Evolutionary conservation across 2,113 vertebrate species (phyloP), one percentile per base, ranked within the genome.

Genomic region (Prionailurus viverrinus): DNA sequence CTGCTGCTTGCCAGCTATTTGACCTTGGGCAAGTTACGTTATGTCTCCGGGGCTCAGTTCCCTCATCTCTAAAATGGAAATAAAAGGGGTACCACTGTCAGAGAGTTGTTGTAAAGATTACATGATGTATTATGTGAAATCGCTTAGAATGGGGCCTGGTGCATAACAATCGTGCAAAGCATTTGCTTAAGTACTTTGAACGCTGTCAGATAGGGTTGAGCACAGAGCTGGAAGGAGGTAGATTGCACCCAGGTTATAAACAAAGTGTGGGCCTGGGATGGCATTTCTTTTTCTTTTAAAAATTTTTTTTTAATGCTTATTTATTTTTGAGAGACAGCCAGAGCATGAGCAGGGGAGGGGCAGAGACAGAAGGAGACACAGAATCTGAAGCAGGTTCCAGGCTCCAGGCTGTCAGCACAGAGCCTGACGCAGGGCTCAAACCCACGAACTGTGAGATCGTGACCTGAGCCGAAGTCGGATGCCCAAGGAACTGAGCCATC

Each of bases 11-110:
- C 5, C 12, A 92, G 63, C 10, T 63, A 3, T 73, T 92, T 84
- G 29, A 79, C 12, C 33, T 71, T 48, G 13, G 31, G 36, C 10
- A n/a, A 68, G 10, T 83, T 79, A 78, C 21, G 36, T 58, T 93
- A 31, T 55, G 23, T 94, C 53, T 79, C 33, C 74, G 39, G 83
- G 73, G 63, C 61, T 92, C 53, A 45, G 31, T 66, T 89, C 83
- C 61, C 55, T 91, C 36, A 41, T 83, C 33, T 90, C 53, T 92
- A 86, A 78, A 76, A 74, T 41, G 29, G 12, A 93, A 93, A 71
- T 78, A 66, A 89, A 78, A 88, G 55, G 18, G 48, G 41, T 27
- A 41, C 58, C 36, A 71, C 74, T 45, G 23, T 66, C 48, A 92
- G 27, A 92, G 48, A 95, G 33, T 66, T 58, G 3, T 18, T 45